Evolutionary conservation across 2,888 invertebrate genomes (phyloP), one percentile per base, ranked within the genome.

Genomic region (Melanargia galathea): DNA sequence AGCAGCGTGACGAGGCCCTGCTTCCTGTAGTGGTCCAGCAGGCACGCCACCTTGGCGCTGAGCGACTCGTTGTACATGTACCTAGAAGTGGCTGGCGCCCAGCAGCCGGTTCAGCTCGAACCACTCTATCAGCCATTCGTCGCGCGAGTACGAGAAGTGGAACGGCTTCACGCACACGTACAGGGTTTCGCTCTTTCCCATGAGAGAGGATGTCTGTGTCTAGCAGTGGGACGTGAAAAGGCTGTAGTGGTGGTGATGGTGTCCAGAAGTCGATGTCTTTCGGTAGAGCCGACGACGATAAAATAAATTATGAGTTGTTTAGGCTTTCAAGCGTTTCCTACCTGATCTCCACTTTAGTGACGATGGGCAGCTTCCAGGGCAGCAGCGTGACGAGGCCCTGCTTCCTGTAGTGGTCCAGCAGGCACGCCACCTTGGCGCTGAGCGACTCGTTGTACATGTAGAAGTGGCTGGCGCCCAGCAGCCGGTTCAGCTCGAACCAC

Each of bases 21-120:
- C 66, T 91, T 85, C 67, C 89, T 88, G 77, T 95, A 97, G 78
- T 95, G 93, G 46, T 93, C 92, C 45, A 97, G 89, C 24, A 97
- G 92, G 79, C 97, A 97, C 18, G 93, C 93, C 13, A 96, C 96
- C 57, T 95, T 94, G 81, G 97, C 96, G 82, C 18, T n/a, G n/a
- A n/a, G n/a, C n/a, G n/a, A n/a, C n/a, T n/a, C n/a, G n/a, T 98
- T 97, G 90, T 97, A 98, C 86, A 98, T 95, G 59, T 96, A n/a
- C n/a, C n/a, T n/a, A 97, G 84, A 98, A 97, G 82, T 97, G 97
- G 58, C 93, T 94, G 43, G 95, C 96, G 0, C 98, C 98, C 70
- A 98, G 88, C 46, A 97, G 85, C 8, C 94, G n/a, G n/a, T n/a
- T n/a, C n/a, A n/a, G n/a, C n/a, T n/a, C n/a, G n/a, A n/a, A n/a